phyloP scores from a whole-genome alignment of 1,140 invertebrate species.

The Zaprionus capensis region DNA sequence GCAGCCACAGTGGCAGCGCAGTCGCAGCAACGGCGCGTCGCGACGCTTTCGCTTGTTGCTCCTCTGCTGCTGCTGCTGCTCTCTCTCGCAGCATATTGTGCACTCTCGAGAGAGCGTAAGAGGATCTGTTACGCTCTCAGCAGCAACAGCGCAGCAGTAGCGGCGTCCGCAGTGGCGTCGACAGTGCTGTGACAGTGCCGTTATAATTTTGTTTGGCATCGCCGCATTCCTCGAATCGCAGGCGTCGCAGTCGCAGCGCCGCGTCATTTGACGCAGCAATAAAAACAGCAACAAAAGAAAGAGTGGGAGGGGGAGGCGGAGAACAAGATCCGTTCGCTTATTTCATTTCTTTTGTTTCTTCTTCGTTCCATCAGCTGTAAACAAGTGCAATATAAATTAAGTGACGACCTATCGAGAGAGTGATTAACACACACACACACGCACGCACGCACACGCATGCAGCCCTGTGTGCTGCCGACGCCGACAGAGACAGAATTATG shows the following conservation, averaged over 20 bases:
- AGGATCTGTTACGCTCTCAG: slow-evolving; percentile 15
- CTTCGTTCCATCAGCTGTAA: slow-evolving; percentile 47
- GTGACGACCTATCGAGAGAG: slow-evolving; percentile 46
- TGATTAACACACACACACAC: slow-evolving; percentile 31
- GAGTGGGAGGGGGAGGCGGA: not conserved
- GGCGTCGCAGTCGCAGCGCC: slow-evolving; percentile 8
- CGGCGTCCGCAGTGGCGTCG: not conserved
- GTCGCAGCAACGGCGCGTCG: not conserved
- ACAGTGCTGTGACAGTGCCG: slow-evolving; percentile 49
- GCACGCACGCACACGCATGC: slow-evolving; percentile 24
- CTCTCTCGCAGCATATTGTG: slow-evolving; percentile 1
- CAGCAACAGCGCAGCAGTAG: slow-evolving; percentile 6
- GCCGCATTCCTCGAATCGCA: slow-evolving; percentile 47
- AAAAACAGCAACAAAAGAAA: slow-evolving; percentile 21
- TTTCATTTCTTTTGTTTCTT: slow-evolving; percentile 21
- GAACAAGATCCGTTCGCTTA: slow-evolving; percentile 10
- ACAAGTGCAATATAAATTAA: slow-evolving; percentile 75
- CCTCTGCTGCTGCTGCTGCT: not conserved
- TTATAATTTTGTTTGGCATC: slow-evolving; percentile 66
- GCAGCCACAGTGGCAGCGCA: slow-evolving; percentile 34
- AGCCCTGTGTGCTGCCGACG: not conserved
- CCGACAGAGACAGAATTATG: slow-evolving; percentile 31
- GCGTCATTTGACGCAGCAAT: slow-evolving; percentile 38
- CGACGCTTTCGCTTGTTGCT: slow-evolving; percentile 60
- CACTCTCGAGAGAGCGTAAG: not conserved